A percentile compares a stretch with the other conserved stretches of the same genome.
Evolutionary conservation across 2,797 vertebrate species (phyloP).

Genomic region (Onychomys torridus): DNA sequence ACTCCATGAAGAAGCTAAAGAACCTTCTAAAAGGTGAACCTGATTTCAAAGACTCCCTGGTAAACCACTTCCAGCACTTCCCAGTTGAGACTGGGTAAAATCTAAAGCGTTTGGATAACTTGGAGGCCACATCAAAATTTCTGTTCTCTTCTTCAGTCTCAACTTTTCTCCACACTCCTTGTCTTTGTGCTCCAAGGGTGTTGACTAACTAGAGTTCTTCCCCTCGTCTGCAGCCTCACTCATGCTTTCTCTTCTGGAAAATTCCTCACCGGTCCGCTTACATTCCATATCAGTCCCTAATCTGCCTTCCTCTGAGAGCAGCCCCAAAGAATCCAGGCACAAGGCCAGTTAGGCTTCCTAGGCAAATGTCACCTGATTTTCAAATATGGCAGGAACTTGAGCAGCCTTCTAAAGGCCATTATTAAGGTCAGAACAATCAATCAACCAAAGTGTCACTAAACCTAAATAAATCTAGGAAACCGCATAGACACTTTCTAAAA

Average conservation of each 20-base stretch:
- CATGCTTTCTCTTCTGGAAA: neutral
- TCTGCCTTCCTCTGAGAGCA: neutral
- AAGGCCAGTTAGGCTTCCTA: neutral
- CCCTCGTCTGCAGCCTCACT: neutral
- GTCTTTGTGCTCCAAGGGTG: neutral
- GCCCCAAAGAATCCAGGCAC: neutral
- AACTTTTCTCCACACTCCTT: neutral
- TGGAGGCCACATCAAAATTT: neutral
- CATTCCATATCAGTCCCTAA: neutral
- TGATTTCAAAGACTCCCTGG: neutral
- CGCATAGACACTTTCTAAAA: neutral
- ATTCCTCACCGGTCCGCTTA: neutral
- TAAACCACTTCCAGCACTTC: neutral
- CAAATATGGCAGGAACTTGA: neutral
- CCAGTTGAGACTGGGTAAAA: neutral
- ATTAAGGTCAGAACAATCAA: neutral
- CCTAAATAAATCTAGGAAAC: neutral
- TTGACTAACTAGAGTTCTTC: neutral
- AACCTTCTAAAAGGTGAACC: neutral
- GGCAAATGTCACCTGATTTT: neutral
- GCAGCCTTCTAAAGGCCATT: neutral
- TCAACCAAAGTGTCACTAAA: neutral
- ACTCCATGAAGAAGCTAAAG: neutral
- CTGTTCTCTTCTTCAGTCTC: neutral
- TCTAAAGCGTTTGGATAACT: neutral